Conservation (phyloP, 2,888 invertebrate genomes). For the Clitarchus hookeri region DNA sequence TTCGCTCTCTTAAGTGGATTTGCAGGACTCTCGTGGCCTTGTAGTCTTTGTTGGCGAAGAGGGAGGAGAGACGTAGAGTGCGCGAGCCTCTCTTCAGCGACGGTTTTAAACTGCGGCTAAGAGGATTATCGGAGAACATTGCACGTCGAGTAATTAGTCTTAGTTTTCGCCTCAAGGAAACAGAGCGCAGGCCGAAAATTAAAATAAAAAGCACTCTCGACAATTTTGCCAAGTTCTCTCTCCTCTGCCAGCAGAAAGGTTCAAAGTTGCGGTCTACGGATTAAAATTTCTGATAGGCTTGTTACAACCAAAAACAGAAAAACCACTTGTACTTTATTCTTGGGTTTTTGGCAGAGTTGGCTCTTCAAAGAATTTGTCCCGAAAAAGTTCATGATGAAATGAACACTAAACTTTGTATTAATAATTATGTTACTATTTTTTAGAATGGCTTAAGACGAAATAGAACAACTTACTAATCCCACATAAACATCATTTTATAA, state of each 20-base stretch:
- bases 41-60: not conserved
- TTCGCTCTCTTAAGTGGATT: conserved; percentile 14
- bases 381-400: no score
- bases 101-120: conserved; percentile 4
- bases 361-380: no score
- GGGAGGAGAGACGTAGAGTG: not conserved
- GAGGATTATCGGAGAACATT: conserved; percentile 2
- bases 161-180: conserved; percentile 14
- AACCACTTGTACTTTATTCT: no score
- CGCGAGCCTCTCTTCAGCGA: not conserved
- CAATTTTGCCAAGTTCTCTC: not conserved
- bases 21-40: not conserved
- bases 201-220: not conserved
- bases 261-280: not conserved
- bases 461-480: no score
- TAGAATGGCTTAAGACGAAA: no score
- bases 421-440: no score
- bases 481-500: no score
- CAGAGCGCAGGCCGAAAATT: not conserved
- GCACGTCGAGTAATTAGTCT: not conserved
- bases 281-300: not conserved
- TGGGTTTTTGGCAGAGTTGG: no score
- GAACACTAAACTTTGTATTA: no score
- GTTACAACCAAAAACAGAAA: no score
- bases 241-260: not conserved